Base-by-base conservation (phyloP, 2,888 invertebrate species). In the Calameuta idolon region DNA sequence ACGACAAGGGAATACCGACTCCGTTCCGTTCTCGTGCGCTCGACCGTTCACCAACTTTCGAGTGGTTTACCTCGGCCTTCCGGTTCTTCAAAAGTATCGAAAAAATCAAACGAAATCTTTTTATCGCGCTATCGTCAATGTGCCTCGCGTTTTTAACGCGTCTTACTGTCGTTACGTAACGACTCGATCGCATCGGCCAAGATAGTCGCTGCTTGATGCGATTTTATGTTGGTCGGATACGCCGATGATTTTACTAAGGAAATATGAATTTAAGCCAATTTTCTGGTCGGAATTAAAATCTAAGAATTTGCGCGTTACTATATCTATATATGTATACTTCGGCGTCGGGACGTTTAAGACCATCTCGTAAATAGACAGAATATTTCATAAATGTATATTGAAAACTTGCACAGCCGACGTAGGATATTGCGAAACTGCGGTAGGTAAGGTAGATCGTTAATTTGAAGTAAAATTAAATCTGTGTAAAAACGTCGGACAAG, bases 11-110 rank as follows among this genome's bases (percentile, higher is more conserved):
- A 76, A 69, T 31, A 75, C 69, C 75, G 79, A 81, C 78, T 79
- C 79, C 78, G 78, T 82, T 80, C 80, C 77, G 31, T 75, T 37
- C 74, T 73, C 79, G 76, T 76, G 69, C 75, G 77, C 69, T 75
- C 77, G 77, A 73, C 83, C 77, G 81, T 79, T 81, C 77, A 77
- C 77, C 74, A 74, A 80, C 80, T 83, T 82, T 83, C 80, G 78
- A 80, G 82, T 81, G 82, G 80, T 81, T 82, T 83, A 82, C 82
- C 81, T 80, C 79, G 78, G 78, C 75, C 75, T 78, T 77, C 74
- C 2, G 23, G 1, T 55, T 55, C 23, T 23, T 55, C 23, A 55
- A 40, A 40, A 40, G 15, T 40, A 40, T 40, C 40, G 55, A 55
- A 55, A 55, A 55, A 55, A 55, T 23, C 23, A 23, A 5, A 55